These are phyloP conservation scores for Xestia sexstrigata DNA, from an alignment of 2,888 invertebrate species.

Conservation along the genomic window DNA sequence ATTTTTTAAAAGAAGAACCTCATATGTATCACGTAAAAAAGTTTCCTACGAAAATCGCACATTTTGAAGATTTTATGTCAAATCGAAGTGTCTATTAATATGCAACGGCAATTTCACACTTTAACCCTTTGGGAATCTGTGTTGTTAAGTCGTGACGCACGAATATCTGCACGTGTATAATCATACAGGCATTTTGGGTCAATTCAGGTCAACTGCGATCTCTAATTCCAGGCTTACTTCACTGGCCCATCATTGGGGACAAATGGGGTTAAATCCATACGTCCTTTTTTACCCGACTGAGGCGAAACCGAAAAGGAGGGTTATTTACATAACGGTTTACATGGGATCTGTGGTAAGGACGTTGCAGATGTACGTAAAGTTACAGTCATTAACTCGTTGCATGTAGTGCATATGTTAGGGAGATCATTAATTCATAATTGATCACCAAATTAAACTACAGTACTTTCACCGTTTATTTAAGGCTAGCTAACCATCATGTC, in stretches of 20 bases:
- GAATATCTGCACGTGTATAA: conserved; percentile 6
- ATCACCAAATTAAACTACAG: background rate
- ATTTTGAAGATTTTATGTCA: too few species aligned
- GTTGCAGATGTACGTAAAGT: background rate
- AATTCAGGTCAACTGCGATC: conserved; percentile 24
- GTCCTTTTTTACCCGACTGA: background rate
- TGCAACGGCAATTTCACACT: too few species aligned
- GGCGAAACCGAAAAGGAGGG: too few species aligned
- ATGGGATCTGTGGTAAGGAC: background rate
- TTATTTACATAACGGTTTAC: background rate
- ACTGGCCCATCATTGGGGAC: background rate
- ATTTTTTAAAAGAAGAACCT: too few species aligned
- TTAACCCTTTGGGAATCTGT: conserved; percentile 14
- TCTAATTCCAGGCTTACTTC: conserved; percentile 6
- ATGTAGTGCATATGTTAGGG: background rate
- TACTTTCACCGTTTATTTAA: background rate
- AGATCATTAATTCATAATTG: background rate
- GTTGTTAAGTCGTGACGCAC: conserved; percentile 5
- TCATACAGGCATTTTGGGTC: conserved; percentile 7
- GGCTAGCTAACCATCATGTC: too few species aligned
- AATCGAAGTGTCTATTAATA: too few species aligned
- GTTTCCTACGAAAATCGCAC: too few species aligned
- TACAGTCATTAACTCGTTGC: background rate
- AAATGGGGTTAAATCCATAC: conserved; percentile 5
- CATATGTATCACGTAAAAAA: too few species aligned